phyloP scores from a whole-genome alignment of 2,113 vertebrate species.

The Pelusios castaneus region DNA sequence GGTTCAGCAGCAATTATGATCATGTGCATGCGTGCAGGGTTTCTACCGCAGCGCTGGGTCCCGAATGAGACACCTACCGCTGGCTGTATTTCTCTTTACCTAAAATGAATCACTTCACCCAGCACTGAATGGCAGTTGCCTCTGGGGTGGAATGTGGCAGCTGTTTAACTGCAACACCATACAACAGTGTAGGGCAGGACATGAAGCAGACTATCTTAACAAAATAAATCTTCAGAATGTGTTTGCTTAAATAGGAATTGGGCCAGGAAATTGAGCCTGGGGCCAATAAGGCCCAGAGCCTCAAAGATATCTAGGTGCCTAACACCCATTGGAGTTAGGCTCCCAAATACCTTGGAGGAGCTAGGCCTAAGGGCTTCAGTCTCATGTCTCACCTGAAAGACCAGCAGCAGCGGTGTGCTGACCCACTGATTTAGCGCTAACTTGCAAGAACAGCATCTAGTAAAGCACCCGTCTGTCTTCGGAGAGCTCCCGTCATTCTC shows the following conservation, averaged over 20 bases:
- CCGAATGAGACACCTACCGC: background rate
- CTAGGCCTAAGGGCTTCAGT: background rate
- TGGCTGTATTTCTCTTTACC: background rate
- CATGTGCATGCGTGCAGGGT: background rate
- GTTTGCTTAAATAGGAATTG: background rate
- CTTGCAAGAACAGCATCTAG: background rate
- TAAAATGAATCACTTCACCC: background rate
- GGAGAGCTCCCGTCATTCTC: no score
- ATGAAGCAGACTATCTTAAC: background rate
- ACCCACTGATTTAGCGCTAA: background rate
- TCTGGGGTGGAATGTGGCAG: background rate
- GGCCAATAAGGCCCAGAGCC: no score
- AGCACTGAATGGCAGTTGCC: background rate
- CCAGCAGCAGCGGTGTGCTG: background rate
- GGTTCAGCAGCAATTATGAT: background rate
- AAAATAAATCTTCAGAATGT: background rate
- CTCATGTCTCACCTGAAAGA: background rate
- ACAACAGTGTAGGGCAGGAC: background rate
- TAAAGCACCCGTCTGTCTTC: background rate
- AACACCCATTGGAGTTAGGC: no score
- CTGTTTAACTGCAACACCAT: background rate
- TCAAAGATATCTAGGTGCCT: no score
- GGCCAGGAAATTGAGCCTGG: background rate
- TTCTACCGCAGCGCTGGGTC: background rate
- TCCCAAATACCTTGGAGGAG: background rate